Conservation (phyloP, 1,140 invertebrate genomes). For the Achatina immaculata region DNA sequence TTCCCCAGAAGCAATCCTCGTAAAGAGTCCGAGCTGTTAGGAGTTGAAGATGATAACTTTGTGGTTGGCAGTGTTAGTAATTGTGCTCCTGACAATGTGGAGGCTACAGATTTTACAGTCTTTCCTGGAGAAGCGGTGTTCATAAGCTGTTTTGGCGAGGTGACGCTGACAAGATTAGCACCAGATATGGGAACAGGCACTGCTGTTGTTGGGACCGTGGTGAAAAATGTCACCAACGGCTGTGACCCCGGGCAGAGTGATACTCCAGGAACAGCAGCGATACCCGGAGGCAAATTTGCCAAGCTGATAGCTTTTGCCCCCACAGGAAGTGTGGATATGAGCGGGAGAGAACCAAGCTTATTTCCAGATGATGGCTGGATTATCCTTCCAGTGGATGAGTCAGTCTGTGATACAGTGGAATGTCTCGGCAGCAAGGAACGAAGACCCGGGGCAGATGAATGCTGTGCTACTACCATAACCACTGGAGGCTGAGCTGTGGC, state of each 20-base stretch:
- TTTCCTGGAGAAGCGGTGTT: no score
- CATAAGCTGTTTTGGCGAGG: background rate
- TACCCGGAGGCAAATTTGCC: background rate
- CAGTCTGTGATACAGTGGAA: background rate
- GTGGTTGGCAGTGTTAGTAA: no score
- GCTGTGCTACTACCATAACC: slow-evolving; percentile 42
- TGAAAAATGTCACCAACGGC: slow-evolving; percentile 13
- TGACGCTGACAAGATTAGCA: background rate
- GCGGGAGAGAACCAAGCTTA: background rate
- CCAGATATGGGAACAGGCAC: background rate
- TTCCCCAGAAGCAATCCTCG: slow-evolving; percentile 35
- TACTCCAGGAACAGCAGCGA: background rate
- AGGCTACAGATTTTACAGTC: no score
- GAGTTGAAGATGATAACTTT: background rate
- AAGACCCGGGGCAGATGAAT: slow-evolving; percentile 32
- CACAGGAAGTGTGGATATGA: slow-evolving; percentile 28
- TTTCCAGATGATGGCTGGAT: slow-evolving; percentile 4
- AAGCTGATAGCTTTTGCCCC: slow-evolving; percentile 30
- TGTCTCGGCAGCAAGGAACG: slow-evolving; percentile 39
- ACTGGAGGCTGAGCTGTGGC: slow-evolving; percentile 19
- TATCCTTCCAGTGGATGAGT: background rate
- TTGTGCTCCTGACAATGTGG: no score
- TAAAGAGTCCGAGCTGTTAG: slow-evolving; percentile 33
- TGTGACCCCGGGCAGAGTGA: background rate
- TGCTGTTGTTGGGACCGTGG: background rate